A percentile compares a stretch with the other conserved stretches of the same genome.
Conservation (phyloP, 2,113 vertebrate genomes). For the Neotragus moschatus region DNA sequence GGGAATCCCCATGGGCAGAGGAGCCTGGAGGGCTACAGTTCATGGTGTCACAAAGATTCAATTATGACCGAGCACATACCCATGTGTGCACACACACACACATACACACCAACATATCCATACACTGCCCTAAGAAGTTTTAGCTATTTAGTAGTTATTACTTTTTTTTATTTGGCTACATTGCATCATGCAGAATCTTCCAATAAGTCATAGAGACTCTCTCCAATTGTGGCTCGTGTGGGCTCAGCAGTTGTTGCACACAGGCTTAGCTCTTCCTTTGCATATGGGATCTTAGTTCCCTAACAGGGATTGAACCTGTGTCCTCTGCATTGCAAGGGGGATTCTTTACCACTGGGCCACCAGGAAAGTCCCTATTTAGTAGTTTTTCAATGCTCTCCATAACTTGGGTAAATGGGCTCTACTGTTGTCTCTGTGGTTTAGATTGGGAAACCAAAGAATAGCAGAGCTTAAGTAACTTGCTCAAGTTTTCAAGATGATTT, state of each 20-base stretch:
- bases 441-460: neutral
- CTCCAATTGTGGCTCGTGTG: neutral
- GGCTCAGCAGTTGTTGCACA: neutral
- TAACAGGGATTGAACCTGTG: neutral
- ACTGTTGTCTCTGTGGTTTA: neutral
- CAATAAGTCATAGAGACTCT: neutral
- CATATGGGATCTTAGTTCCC: neutral
- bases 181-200: neutral
- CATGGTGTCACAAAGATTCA: neutral
- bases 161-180: neutral
- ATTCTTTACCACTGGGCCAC: neutral
- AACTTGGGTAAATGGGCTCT: neutral
- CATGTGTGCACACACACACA: neutral
- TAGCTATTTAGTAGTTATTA: neutral
- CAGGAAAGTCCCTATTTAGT: neutral
- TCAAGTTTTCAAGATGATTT: neutral
- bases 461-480: neutral
- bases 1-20: neutral
- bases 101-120: neutral
- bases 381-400: neutral
- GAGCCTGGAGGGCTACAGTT: neutral
- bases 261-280: neutral
- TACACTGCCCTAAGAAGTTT: neutral
- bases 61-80: neutral
- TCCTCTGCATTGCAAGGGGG: neutral